Evolutionary conservation across 1,140 invertebrate species (phyloP).

Genomic region (Pygmarrhopalites habei): DNA sequence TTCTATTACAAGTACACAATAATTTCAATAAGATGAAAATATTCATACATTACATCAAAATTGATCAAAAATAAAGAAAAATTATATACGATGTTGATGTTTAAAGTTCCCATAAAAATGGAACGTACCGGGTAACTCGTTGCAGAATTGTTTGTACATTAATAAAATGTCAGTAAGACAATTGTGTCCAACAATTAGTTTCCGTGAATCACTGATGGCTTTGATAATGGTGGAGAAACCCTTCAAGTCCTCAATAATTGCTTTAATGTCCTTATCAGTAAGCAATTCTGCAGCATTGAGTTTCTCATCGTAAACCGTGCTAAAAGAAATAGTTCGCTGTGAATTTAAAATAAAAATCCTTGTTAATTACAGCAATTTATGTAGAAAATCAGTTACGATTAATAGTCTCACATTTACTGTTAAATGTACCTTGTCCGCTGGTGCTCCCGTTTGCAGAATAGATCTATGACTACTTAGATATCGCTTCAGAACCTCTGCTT

Average conservation of each 20-base stretch:
- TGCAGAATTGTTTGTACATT: constrained; percentile 63
- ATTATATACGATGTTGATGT: neutral
- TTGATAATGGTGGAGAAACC: constrained; percentile 64
- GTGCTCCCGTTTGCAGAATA: constrained; percentile 12
- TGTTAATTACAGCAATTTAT: neutral
- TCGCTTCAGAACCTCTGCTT: constrained; percentile 43
- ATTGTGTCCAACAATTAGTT: constrained; percentile 70
- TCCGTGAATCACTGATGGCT: constrained; percentile 51
- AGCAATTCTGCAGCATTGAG: neutral
- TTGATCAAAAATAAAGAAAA: neutral
- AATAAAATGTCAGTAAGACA: constrained; percentile 61
- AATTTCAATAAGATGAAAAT: too few relatives aligned
- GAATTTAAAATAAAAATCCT: neutral
- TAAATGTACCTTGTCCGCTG: constrained; percentile 17
- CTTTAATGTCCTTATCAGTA: constrained; percentile 35
- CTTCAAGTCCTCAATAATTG: constrained; percentile 49
- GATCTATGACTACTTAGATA: constrained; percentile 41
- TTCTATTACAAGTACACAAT: too few relatives aligned
- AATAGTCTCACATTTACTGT: neutral
- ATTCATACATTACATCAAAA: constrained; percentile 50
- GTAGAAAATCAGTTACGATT: neutral
- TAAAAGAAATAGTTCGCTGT: neutral
- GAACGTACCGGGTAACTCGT: constrained; percentile 56
- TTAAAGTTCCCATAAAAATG: constrained; percentile 16
- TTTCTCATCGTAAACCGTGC: neutral